Evolutionary conservation across 2,888 invertebrate genomes (phyloP).

Genomic region (Drosophila eohydei): DNA sequence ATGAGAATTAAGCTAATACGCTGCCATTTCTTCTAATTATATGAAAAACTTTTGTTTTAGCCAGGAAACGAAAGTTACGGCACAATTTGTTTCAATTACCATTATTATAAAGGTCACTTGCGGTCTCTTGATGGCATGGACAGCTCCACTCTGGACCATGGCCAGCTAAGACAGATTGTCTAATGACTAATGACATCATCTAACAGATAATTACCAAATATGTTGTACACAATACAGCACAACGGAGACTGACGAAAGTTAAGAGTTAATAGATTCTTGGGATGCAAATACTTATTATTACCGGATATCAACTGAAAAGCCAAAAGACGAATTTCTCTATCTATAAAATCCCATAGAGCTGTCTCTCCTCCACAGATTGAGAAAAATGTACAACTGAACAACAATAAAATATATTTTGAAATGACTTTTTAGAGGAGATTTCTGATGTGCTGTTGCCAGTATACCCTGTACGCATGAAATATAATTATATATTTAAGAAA

Average conservation of each 20-base stretch:
- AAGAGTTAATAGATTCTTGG: neutral
- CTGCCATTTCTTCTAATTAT: constrained; percentile 34
- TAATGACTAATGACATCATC: constrained; percentile 60
- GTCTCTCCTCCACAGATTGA: constrained; percentile 15
- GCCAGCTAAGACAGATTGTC: constrained; percentile 15
- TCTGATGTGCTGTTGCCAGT: neutral
- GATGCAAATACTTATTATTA: neutral
- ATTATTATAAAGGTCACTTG: constrained; percentile 45
- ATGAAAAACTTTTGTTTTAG: constrained; percentile 17
- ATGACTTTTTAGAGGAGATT: neutral
- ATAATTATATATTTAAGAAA: neutral
- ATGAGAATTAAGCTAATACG: constrained; percentile 3
- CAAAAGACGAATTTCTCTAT: constrained; percentile 17
- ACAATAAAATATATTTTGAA: constrained; percentile 21
- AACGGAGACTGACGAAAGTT: neutral
- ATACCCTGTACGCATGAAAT: constrained; percentile 23
- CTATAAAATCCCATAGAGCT: constrained; percentile 15
- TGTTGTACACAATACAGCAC: neutral
- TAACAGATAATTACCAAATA: constrained; percentile 39
- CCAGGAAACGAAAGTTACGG: constrained; percentile 27
- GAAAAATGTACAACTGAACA: constrained; percentile 10
- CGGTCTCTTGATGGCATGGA: constrained; percentile 8
- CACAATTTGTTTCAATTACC: constrained; percentile 66
- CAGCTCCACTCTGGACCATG: constrained; percentile 6
- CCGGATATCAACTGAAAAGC: neutral